phyloP scores from a whole-genome alignment of 2,888 invertebrate genomes.

The Drosophila tripunctata region DNA sequence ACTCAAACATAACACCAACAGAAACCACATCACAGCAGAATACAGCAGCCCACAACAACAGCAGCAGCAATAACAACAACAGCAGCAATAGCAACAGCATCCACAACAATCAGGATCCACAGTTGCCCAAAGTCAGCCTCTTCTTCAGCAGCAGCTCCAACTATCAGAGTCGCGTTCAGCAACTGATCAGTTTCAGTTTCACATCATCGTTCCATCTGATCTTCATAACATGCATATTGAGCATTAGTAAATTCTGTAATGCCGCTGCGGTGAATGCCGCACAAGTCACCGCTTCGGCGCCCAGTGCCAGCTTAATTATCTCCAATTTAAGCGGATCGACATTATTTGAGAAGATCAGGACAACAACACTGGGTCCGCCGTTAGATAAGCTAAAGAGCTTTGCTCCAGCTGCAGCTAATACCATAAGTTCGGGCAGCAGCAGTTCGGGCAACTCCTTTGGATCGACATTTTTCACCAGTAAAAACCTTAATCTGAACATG shows the following conservation, averaged over 20 bases:
- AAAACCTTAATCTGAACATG: constrained; percentile 58
- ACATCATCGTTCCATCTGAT: constrained; percentile 81
- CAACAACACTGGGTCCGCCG: constrained; percentile 69
- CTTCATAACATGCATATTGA: constrained; percentile 81
- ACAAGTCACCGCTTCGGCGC: constrained; percentile 64
- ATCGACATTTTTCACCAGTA: constrained; percentile 52
- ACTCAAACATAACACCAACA: constrained; percentile 15
- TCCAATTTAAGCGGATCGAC: constrained; percentile 76
- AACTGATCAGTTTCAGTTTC: constrained; percentile 83
- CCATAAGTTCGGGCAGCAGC: constrained; percentile 42
- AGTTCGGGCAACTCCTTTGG: constrained; percentile 30
- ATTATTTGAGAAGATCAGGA: constrained; percentile 77
- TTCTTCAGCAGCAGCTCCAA: constrained; percentile 82
- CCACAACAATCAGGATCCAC: constrained; percentile 28
- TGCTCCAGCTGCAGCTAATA: constrained; percentile 73
- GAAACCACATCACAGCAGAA: too few species aligned
- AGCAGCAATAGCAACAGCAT: constrained; percentile 17
- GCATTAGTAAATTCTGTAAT: constrained; percentile 82
- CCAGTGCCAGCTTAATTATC: constrained; percentile 69
- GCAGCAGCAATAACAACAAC: constrained; percentile 17
- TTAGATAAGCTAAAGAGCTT: constrained; percentile 61
- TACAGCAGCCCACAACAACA: constrained; percentile 11
- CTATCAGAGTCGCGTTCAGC: constrained; percentile 83
- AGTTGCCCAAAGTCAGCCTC: constrained; percentile 73
- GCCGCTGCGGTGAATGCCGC: constrained; percentile 78